Evolutionary conservation across 2,888 invertebrate species (phyloP).

Genomic region (Tinea semifulvella): DNA sequence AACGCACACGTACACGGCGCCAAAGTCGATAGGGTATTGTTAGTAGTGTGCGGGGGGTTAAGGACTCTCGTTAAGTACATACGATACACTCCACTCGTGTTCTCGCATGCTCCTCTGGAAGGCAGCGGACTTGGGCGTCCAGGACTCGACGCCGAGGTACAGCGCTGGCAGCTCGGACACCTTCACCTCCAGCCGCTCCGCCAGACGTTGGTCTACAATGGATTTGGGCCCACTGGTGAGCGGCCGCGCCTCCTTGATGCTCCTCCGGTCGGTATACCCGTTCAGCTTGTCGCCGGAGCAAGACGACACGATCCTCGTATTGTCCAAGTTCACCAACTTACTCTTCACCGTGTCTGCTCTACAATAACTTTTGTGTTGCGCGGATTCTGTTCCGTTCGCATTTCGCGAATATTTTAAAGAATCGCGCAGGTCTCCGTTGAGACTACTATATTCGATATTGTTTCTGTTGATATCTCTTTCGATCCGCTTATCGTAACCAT

Average conservation of each 20-base stretch:
- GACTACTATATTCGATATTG: conserved; percentile 53
- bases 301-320: conserved; percentile 59
- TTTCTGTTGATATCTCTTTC: conserved; percentile 56
- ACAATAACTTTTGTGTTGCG: conserved; percentile 60
- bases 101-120: conserved; percentile 66
- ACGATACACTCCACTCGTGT: conserved; percentile 68
- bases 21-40: neutral
- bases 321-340: conserved; percentile 59
- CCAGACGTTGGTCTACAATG: conserved; percentile 56
- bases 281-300: conserved; percentile 56
- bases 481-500: conserved; percentile 53
- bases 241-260: conserved; percentile 41
- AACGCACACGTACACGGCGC: conserved; percentile 1
- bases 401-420: conserved; percentile 62
- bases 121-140: conserved; percentile 76
- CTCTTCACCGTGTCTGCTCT: conserved; percentile 60
- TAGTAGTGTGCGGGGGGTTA: conserved; percentile 4
- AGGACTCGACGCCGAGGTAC: conserved; percentile 75
- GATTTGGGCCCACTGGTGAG: conserved; percentile 53
- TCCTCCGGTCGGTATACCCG: conserved; percentile 48
- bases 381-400: conserved; percentile 61
- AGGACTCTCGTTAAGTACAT: conserved; percentile 35
- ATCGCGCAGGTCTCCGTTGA: conserved; percentile 56
- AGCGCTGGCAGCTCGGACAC: conserved; percentile 72
- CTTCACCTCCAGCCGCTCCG: conserved; percentile 60